A percentile compares a stretch with the other conserved stretches of the same genome.
Conservation (phyloP, 2,113 vertebrate genomes). For the Leptocoma aspasia region DNA sequence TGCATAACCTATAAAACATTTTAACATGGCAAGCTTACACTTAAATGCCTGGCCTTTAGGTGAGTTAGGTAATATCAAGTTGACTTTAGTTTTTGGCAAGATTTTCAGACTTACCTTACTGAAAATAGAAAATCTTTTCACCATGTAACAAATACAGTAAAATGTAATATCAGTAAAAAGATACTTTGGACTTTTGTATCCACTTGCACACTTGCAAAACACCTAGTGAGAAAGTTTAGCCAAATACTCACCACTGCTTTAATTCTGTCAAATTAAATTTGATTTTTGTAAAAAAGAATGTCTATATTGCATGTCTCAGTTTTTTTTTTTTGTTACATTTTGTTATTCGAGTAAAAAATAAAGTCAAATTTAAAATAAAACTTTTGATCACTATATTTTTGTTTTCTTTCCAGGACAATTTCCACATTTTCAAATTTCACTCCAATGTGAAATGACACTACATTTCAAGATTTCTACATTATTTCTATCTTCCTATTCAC, state of each 20-base stretch:
- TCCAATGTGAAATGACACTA: neutral
- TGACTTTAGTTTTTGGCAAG: neutral
- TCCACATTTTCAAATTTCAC: neutral
- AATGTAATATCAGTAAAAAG: neutral
- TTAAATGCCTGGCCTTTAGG: neutral
- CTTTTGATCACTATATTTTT: neutral
- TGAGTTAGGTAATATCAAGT: neutral
- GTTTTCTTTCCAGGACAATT: neutral
- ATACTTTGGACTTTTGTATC: neutral
- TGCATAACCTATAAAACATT: neutral
- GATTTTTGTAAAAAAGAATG: neutral
- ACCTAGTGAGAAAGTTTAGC: neutral
- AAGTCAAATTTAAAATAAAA: neutral
- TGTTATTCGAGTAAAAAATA: neutral
- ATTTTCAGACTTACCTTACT: neutral
- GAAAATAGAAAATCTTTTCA: neutral
- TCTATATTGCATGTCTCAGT: neutral
- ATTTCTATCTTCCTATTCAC: neutral
- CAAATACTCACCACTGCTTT: neutral
- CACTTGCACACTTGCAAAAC: neutral
- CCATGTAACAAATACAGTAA: neutral
- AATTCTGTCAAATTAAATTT: neutral
- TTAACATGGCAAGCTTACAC: neutral
- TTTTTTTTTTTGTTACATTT: neutral
- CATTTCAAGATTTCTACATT: neutral